Conservation (phyloP, 2,888 invertebrate species). For the Pediacus dermestoides region DNA sequence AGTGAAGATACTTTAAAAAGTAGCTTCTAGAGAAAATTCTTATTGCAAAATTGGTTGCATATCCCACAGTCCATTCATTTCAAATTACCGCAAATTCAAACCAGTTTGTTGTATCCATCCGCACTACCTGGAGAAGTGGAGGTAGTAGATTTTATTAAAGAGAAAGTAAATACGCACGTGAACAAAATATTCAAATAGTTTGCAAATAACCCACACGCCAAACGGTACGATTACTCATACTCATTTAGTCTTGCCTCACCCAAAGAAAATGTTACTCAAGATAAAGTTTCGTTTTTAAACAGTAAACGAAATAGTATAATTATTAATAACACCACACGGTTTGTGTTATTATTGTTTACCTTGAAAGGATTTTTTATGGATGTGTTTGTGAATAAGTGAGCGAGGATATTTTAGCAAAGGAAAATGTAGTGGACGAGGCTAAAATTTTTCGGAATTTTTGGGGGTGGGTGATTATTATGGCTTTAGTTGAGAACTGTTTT, state of each 20-base stretch:
- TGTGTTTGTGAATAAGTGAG: constrained; percentile 15
- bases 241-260: constrained; percentile 35
- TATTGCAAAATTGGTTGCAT: too few species aligned
- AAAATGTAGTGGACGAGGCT: constrained; percentile 17
- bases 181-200: constrained; percentile 46
- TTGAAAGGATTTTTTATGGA: constrained; percentile 12
- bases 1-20: too few species aligned
- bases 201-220: constrained; percentile 40
- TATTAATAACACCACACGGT: constrained; percentile 3
- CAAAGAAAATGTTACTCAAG: constrained; percentile 14
- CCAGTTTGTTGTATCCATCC: too few species aligned
- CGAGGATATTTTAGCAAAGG: constrained; percentile 7
- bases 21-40: too few species aligned
- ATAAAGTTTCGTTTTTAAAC: neutral
- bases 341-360: constrained; percentile 13
- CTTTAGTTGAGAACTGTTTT: constrained; percentile 48
- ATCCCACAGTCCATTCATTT: too few species aligned
- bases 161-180: constrained; percentile 46
- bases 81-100: too few species aligned
- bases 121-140: constrained; percentile 25
- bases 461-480: constrained; percentile 38
- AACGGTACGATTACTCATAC: constrained; percentile 37
- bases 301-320: constrained; percentile 9
- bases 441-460: neutral
- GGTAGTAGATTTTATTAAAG: constrained; percentile 32